Conservation (phyloP, 37 sponge, comb jelly and placozoan species). For the Spongilla lacustris region DNA sequence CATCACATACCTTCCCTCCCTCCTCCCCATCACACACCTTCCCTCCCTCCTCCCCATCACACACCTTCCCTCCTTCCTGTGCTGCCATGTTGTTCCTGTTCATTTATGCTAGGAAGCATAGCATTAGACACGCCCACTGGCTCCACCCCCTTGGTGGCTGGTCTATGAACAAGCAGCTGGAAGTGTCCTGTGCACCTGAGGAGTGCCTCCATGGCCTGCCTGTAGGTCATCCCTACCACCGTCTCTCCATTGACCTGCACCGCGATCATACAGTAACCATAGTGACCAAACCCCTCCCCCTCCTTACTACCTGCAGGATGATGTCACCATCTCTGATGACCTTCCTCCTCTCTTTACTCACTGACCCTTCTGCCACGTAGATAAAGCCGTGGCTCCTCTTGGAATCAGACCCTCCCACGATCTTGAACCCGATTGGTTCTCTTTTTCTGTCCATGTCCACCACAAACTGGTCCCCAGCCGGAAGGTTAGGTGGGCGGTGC, state of each 20-base stretch:
- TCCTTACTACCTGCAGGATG: constrained; percentile 24
- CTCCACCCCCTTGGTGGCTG: background rate
- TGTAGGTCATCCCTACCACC: constrained; percentile 5
- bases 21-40: too few relatives aligned
- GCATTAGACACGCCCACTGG: background rate
- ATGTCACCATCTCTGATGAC: constrained; percentile 39
- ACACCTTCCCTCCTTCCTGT: too few relatives aligned
- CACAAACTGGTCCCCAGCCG: background rate
- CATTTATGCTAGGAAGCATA: background rate
- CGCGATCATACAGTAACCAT: too few relatives aligned
- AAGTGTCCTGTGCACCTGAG: background rate
- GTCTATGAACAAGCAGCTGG: constrained; percentile 11
- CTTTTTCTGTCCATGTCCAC: constrained; percentile 5
- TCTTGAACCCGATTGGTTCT: constrained; percentile 9
- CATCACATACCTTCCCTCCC: too few relatives aligned
- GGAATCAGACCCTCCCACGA: constrained; percentile 24
- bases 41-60: too few relatives aligned
- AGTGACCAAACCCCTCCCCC: too few relatives aligned
- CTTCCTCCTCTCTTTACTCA: constrained; percentile 8
- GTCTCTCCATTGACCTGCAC: constrained; percentile 30
- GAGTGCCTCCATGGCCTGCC: constrained; percentile 8
- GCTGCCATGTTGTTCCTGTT: too few relatives aligned
- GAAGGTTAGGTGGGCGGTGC: background rate
- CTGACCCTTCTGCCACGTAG: constrained; percentile 19
- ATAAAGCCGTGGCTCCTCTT: constrained; percentile 6